These are phyloP conservation scores for Vanacampus margaritifer DNA, from an alignment of 2,113 vertebrate genomes.

Conservation along the genomic window DNA sequence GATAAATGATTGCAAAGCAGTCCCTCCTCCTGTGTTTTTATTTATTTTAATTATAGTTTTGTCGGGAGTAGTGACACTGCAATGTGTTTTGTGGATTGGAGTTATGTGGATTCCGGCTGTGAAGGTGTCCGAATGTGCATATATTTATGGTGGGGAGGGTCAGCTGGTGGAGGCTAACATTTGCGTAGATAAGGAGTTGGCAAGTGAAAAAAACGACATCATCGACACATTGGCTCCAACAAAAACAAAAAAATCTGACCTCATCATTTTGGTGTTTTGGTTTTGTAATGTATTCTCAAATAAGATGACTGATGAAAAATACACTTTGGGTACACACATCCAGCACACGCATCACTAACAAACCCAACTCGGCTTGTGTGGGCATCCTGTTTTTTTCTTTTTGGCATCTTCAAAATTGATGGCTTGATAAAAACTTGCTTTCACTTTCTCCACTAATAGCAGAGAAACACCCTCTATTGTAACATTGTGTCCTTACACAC, in stretches of 20 bases:
- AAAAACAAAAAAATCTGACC: neutral
- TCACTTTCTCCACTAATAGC: constrained; percentile 16
- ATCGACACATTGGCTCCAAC: too few species aligned
- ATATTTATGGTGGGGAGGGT: too few species aligned
- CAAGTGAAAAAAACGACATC: too few species aligned
- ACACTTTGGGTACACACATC: constrained; percentile 23
- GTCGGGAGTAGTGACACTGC: too few species aligned
- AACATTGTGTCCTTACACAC: constrained; percentile 35
- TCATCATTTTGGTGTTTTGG: neutral
- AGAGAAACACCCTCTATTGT: constrained; percentile 34
- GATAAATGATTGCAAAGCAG: too few species aligned
- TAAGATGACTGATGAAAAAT: constrained; percentile 23
- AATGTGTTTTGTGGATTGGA: too few species aligned
- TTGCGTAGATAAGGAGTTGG: too few species aligned
- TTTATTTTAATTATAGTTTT: too few species aligned
- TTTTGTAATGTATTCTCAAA: neutral
- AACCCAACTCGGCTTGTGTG: constrained; percentile 34
- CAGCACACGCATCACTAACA: constrained; percentile 16
- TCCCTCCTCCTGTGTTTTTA: too few species aligned
- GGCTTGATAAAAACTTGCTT: constrained; percentile 30
- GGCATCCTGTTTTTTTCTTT: constrained; percentile 56
- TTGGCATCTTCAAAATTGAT: constrained; percentile 32
- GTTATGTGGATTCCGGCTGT: too few species aligned
- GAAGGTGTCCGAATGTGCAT: too few species aligned
- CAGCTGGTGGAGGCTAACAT: too few species aligned